phyloP scores from a whole-genome alignment of 2,113 vertebrate species.

The Otolemur garnettii region DNA sequence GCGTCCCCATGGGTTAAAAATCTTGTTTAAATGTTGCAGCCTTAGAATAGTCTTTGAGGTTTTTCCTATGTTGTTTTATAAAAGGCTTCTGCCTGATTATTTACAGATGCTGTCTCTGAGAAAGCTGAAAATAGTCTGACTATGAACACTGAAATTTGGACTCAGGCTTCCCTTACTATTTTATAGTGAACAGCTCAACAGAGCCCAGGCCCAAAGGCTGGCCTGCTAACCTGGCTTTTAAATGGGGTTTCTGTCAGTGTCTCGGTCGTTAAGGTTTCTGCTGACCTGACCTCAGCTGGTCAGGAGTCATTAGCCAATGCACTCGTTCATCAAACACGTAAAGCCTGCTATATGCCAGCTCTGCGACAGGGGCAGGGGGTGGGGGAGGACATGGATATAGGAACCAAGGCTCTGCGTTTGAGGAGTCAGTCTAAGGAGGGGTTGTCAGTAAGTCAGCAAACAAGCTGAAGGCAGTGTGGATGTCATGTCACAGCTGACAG shows the following conservation, averaged over 20 bases:
- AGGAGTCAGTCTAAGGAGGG: background rate
- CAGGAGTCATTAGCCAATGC: background rate
- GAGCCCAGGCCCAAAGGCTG: background rate
- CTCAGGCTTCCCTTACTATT: slow-evolving; percentile 83
- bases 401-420: background rate
- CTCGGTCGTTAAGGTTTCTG: background rate
- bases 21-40: slow-evolving; percentile 94
- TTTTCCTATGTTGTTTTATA: slow-evolving; percentile 92
- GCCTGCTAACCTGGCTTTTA: slow-evolving; percentile 31
- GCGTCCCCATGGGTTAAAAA: slow-evolving; percentile 88
- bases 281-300: background rate
- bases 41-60: slow-evolving; percentile 91
- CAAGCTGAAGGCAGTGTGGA: too few species aligned
- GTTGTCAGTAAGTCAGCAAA: background rate
- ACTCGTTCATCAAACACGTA: background rate
- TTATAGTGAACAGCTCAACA: slow-evolving; percentile 81
- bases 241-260: background rate
- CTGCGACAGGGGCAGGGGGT: background rate
- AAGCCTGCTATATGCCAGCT: background rate
- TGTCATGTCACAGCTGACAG: background rate
- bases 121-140: slow-evolving; percentile 89
- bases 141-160: slow-evolving; percentile 83
- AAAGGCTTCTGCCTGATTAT: slow-evolving; percentile 93
- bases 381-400: background rate
- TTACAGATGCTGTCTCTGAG: slow-evolving; percentile 91